Evolutionary conservation across 2,888 invertebrate species (phyloP).

Genomic region (Folsomia manolachei): DNA sequence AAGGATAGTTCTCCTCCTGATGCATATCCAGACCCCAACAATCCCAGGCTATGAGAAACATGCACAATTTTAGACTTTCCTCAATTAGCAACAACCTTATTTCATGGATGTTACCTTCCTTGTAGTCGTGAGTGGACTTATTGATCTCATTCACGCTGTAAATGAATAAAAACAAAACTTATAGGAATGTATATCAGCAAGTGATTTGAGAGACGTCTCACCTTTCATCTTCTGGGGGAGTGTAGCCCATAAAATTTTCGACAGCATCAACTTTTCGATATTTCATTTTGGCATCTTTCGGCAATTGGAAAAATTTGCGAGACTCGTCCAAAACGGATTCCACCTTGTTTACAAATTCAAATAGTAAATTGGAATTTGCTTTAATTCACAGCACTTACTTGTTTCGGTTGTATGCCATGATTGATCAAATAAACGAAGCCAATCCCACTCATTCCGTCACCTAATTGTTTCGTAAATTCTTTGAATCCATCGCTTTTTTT

Average conservation of each 20-base stretch:
- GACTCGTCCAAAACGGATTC: not conserved
- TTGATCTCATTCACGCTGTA: not conserved
- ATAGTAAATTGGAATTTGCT: too few species aligned
- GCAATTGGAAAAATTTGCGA: not conserved
- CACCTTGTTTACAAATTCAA: too few species aligned
- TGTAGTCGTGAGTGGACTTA: not conserved
- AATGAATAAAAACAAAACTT: not conserved
- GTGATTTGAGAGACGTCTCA: not conserved
- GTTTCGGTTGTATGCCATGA: conserved; percentile 22
- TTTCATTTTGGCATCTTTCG: not conserved
- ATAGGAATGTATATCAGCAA: not conserved
- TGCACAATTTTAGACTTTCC: too few species aligned
- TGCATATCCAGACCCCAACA: conserved; percentile 14
- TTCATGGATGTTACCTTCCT: too few species aligned
- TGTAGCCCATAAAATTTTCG: not conserved
- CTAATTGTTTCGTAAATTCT: not conserved
- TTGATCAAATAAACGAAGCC: conserved; percentile 23
- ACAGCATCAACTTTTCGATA: not conserved
- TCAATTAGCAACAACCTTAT: too few species aligned
- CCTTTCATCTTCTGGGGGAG: not conserved
- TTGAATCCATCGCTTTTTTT: not conserved
- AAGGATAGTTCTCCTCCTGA: conserved; percentile 5
- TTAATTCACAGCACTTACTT: conserved; percentile 7
- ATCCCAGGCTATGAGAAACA: conserved; percentile 17
- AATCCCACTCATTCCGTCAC: not conserved